Conservation (phyloP, 2,888 invertebrate genomes). For the Lydus trimaculatus region DNA sequence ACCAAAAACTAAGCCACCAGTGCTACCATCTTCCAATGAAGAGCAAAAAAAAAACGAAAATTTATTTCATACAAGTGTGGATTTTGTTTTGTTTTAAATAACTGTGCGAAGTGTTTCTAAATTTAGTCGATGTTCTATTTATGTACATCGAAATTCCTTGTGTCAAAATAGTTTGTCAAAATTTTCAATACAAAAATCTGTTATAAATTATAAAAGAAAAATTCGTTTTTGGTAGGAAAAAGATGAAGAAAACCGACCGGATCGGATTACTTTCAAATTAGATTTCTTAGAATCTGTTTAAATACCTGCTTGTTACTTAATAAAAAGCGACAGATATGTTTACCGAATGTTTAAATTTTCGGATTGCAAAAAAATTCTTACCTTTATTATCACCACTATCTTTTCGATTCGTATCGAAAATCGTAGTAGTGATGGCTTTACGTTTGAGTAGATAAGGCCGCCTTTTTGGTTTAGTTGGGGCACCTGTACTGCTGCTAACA, state of each 20-base stretch:
- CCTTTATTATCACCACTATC: constrained; percentile 70
- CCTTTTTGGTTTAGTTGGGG: constrained; percentile 76
- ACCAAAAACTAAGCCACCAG: constrained; percentile 77
- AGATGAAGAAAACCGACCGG: not conserved
- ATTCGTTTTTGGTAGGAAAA: not conserved
- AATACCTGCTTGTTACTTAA: not conserved
- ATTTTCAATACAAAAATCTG: constrained; percentile 24
- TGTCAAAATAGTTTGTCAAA: constrained; percentile 32
- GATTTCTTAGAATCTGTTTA: not conserved
- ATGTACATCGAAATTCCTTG: constrained; percentile 28
- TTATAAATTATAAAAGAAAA: constrained; percentile 8
- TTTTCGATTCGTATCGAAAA: constrained; percentile 79
- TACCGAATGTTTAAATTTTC: not conserved
- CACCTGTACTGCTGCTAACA: constrained; percentile 56
- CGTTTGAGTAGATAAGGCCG: constrained; percentile 82
- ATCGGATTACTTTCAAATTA: constrained; percentile 1
- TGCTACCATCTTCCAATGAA: constrained; percentile 43
- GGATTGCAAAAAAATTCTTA: constrained; percentile 44
- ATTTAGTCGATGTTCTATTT: constrained; percentile 29
- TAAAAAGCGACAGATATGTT: not conserved
- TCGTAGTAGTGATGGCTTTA: constrained; percentile 87
- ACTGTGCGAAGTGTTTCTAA: constrained; percentile 17
- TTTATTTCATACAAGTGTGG: not conserved
- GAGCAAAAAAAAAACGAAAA: constrained; percentile 17
- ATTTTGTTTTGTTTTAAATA: constrained; percentile 22